phyloP scores from a whole-genome alignment of 2,888 invertebrate genomes.

The Pseudococcus longispinus region DNA sequence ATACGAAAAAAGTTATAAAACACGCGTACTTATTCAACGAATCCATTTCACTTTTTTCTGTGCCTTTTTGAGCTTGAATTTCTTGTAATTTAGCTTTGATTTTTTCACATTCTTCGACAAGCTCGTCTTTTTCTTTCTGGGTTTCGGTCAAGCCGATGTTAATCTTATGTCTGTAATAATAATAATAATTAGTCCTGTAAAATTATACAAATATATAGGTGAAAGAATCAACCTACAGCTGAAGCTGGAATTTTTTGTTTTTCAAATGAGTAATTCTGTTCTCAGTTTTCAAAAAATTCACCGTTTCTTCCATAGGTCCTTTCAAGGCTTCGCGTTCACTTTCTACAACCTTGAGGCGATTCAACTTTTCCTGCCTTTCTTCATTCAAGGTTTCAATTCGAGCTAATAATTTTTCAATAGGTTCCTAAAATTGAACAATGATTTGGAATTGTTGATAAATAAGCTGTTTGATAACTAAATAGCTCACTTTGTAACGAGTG shows the following conservation, averaged over 20 bases:
- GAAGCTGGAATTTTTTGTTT: slow-evolving; percentile 76
- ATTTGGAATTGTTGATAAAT: not conserved
- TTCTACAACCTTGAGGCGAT: slow-evolving; percentile 82
- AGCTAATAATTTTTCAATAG: slow-evolving; percentile 75
- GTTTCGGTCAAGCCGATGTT: slow-evolving; percentile 58
- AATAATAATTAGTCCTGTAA: not conserved
- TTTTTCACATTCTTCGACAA: slow-evolving; percentile 66
- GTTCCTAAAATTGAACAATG: slow-evolving; percentile 68
- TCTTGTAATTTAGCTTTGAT: slow-evolving; percentile 68
- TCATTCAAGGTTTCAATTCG: slow-evolving; percentile 78
- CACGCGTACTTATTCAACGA: slow-evolving; percentile 59
- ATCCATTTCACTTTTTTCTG: slow-evolving; percentile 60
- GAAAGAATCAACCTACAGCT: slow-evolving; percentile 66
- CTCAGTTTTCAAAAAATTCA: slow-evolving; percentile 78
- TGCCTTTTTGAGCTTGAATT: slow-evolving; percentile 65
- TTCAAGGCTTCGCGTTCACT: slow-evolving; percentile 80
- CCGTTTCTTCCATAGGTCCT: slow-evolving; percentile 79
- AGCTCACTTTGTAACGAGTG: slow-evolving; percentile 73
- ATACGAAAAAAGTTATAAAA: not conserved
- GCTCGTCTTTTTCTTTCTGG: slow-evolving; percentile 67
- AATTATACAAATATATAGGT: too few species aligned
- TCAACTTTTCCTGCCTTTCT: slow-evolving; percentile 79
- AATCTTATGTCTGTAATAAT: slow-evolving; percentile 51
- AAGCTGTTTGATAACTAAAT: not conserved
- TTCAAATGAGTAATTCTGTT: slow-evolving; percentile 75